Evolutionary conservation across 2,888 invertebrate species (phyloP).

Genomic region (Drosophila monieri): DNA sequence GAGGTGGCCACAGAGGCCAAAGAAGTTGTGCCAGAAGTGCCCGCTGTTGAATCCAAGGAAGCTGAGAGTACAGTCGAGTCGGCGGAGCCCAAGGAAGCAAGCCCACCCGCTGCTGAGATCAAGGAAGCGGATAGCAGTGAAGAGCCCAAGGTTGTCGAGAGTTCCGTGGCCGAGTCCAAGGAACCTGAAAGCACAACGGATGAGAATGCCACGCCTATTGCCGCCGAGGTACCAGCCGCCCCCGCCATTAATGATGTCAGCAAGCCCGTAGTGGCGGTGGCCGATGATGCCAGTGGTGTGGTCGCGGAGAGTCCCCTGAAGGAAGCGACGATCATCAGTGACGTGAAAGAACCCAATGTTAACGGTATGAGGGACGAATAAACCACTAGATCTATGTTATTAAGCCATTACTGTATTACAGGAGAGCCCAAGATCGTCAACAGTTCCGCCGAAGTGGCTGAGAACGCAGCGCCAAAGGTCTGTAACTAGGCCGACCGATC

Average conservation of each 20-base stretch:
- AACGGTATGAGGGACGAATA: slow-evolving; percentile 56
- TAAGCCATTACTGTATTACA: slow-evolving; percentile 30
- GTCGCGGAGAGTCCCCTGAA: slow-evolving; percentile 50
- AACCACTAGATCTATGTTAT: background rate
- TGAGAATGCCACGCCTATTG: slow-evolving; percentile 34
- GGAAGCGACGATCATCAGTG: slow-evolving; percentile 50
- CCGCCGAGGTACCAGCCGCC: slow-evolving; percentile 29
- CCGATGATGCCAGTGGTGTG: slow-evolving; percentile 28
- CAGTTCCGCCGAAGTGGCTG: slow-evolving; percentile 73
- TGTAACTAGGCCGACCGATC: slow-evolving; percentile 73
- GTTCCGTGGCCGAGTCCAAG: slow-evolving; percentile 21
- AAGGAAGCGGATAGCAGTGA: slow-evolving; percentile 33
- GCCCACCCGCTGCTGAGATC: slow-evolving; percentile 21
- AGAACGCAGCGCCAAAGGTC: slow-evolving; percentile 81
- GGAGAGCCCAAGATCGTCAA: slow-evolving; percentile 83
- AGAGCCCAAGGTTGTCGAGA: slow-evolving; percentile 16
- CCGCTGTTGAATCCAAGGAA: slow-evolving; percentile 23
- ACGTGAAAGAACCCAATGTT: slow-evolving; percentile 68
- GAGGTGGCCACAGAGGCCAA: slow-evolving; percentile 43
- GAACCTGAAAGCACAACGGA: slow-evolving; percentile 19
- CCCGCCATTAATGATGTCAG: slow-evolving; percentile 40
- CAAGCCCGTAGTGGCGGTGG: slow-evolving; percentile 43
- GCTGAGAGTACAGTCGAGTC: slow-evolving; percentile 26
- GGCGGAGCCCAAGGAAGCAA: slow-evolving; percentile 15
- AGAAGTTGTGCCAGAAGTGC: slow-evolving; percentile 14